Evolutionary conservation across 2,113 vertebrate genomes (phyloP).

Genomic region (Fulica atra): DNA sequence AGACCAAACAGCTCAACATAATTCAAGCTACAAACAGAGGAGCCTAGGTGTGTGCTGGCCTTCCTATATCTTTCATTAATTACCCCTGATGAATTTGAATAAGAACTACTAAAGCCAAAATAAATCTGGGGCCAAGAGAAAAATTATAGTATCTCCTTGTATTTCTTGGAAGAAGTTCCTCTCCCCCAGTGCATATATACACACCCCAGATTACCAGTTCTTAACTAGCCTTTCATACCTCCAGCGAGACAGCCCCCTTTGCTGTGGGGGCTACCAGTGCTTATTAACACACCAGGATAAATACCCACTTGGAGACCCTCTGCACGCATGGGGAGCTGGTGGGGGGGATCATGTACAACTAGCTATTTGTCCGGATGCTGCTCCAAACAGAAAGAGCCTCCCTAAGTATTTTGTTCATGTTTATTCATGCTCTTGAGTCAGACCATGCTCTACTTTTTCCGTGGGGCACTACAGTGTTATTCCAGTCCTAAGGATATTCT

Average conservation of each 20-base stretch:
- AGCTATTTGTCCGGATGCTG: not conserved
- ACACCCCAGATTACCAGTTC: not conserved
- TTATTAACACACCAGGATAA: not conserved
- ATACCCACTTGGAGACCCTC: not conserved
- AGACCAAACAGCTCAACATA: constrained; percentile 81
- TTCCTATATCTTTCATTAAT: constrained; percentile 74
- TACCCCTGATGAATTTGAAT: constrained; percentile 74
- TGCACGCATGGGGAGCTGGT: not conserved
- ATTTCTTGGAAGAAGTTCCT: constrained; percentile 51
- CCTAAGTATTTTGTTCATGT: not conserved
- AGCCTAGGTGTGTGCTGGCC: constrained; percentile 37
- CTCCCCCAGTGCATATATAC: not conserved
- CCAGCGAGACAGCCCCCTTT: not conserved
- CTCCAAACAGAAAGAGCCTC: not conserved
- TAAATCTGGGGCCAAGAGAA: constrained; percentile 63
- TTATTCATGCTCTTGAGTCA: not conserved
- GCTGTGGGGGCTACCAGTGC: not conserved
- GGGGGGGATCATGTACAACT: not conserved
- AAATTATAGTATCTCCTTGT: constrained; percentile 58
- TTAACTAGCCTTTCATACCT: constrained; percentile 30
- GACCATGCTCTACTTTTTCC: not conserved
- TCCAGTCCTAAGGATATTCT: not conserved
- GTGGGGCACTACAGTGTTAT: not conserved
- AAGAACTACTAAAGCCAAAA: constrained; percentile 73
- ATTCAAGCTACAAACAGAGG: constrained; percentile 73